Percentiles rank a stretch among this genome's conserved stretches.
Evolutionary conservation across 2,113 vertebrate species (phyloP).

Genomic region (Rhabdornis inornatus): DNA sequence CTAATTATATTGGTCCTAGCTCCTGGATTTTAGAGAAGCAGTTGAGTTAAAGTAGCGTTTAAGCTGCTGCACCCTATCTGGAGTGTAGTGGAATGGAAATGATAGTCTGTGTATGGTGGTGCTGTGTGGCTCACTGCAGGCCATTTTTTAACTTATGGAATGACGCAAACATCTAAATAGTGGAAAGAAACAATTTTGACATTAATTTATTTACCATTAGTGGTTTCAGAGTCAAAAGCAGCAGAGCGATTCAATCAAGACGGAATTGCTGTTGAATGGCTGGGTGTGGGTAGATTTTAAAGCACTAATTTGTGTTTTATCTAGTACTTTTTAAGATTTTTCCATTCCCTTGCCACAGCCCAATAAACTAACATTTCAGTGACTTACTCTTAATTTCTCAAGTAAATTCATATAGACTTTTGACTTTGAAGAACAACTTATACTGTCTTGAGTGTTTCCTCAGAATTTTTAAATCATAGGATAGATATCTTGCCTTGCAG

Average conservation of each 20-base stretch:
- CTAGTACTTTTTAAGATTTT: not conserved
- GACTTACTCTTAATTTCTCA: not conserved
- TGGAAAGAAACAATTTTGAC: not conserved
- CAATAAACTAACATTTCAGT: not conserved
- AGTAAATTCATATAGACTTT: not conserved
- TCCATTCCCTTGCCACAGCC: not conserved
- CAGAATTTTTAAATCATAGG: not conserved
- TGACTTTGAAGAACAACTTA: not conserved
- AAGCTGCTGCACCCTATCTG: not conserved
- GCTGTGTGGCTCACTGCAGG: not conserved
- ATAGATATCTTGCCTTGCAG: not conserved
- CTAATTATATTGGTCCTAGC: not conserved
- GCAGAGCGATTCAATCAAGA: not conserved
- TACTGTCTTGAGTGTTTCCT: not conserved
- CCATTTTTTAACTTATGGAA: not conserved
- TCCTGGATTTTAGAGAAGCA: not conserved
- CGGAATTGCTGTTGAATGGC: not conserved
- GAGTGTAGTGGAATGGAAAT: not conserved
- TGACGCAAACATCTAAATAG: not conserved
- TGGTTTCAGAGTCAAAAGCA: not conserved
- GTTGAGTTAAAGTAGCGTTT: not conserved
- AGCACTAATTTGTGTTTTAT: not conserved
- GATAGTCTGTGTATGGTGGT: not conserved
- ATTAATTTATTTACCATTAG: not conserved
- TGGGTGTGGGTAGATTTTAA: not conserved